Conservation (phyloP, 2,888 invertebrate species). For the Chalcis sispes region DNA sequence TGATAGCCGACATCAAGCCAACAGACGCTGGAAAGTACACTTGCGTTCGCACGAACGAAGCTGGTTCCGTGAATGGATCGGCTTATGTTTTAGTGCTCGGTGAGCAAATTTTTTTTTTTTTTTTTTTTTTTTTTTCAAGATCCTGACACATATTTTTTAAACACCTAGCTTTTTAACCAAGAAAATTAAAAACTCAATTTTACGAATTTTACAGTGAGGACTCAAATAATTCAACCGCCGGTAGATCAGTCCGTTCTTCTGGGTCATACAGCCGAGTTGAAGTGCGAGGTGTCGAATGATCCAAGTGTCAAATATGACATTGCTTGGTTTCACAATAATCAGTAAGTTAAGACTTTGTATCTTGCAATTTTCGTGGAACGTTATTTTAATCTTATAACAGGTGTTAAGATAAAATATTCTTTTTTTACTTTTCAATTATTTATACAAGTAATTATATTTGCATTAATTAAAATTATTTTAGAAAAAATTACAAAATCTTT, state of each 20-base stretch:
- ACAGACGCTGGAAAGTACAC: slow-evolving; percentile 93
- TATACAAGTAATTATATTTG: too few species aligned
- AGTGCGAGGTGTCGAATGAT: slow-evolving; percentile 96
- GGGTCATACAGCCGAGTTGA: slow-evolving; percentile 94
- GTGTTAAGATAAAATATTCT: too few species aligned
- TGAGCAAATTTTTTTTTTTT: slow-evolving; percentile 72
- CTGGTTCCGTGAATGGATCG: slow-evolving; percentile 89
- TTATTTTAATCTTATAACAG: neutral
- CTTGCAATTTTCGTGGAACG: too few species aligned
- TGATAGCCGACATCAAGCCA: slow-evolving; percentile 90
- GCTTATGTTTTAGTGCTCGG: slow-evolving; percentile 90
- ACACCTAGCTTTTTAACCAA: neutral
- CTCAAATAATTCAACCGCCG: slow-evolving; percentile 95
- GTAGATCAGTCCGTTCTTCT: slow-evolving; percentile 93
- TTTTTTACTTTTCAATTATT: too few species aligned
- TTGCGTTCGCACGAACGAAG: slow-evolving; percentile 92
- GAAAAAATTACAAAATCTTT: too few species aligned
- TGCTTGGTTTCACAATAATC: slow-evolving; percentile 92
- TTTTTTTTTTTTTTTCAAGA: slow-evolving; percentile 13
- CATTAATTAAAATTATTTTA: too few species aligned
- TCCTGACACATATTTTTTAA: neutral
- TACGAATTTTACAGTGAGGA: slow-evolving; percentile 82
- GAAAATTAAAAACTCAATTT: too few species aligned
- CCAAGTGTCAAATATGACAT: slow-evolving; percentile 90
- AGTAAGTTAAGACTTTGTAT: slow-evolving; percentile 78